These are phyloP conservation scores for Rhyacophila evoluta DNA, from an alignment of 2,888 invertebrate species.

Conservation along the genomic window DNA sequence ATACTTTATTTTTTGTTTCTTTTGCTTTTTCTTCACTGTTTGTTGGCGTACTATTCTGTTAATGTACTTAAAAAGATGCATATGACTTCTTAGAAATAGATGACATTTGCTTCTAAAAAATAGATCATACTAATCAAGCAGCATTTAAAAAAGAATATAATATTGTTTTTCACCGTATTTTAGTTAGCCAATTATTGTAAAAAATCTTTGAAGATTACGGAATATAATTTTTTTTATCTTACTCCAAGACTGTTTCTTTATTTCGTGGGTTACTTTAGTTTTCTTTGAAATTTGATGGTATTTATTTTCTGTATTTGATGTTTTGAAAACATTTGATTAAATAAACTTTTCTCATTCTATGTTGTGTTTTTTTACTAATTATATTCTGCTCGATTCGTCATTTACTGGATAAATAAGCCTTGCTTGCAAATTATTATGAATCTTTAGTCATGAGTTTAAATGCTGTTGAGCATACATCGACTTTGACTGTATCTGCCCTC, in stretches of 20 bases:
- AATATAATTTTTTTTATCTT: slow-evolving; percentile 10
- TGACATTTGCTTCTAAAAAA: slow-evolving; percentile 30
- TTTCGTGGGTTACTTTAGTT: slow-evolving; percentile 13
- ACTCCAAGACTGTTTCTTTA: slow-evolving; percentile 25
- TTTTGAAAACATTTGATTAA: slow-evolving; percentile 4
- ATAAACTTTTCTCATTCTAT: slow-evolving; percentile 12
- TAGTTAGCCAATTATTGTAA: slow-evolving; percentile 43
- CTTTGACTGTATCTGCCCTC: too few species aligned
- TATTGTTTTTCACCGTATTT: slow-evolving; percentile 30
- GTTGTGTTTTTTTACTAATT: neutral
- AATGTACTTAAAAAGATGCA: neutral
- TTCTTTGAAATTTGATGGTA: slow-evolving; percentile 2
- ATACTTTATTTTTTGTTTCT: neutral
- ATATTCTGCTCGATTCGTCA: too few species aligned
- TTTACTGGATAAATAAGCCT: too few species aligned
- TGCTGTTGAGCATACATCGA: too few species aligned
- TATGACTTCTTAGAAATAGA: neutral
- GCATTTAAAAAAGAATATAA: slow-evolving; percentile 32
- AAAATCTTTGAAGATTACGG: neutral
- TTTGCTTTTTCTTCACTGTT: neutral
- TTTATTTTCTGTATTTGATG: slow-evolving; percentile 16
- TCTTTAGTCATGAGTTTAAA: too few species aligned
- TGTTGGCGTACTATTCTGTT: neutral
- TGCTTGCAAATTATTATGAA: too few species aligned
- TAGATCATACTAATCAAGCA: neutral